Evolutionary conservation across 2,888 invertebrate genomes (phyloP).

Genomic region (Diaperis boleti): DNA sequence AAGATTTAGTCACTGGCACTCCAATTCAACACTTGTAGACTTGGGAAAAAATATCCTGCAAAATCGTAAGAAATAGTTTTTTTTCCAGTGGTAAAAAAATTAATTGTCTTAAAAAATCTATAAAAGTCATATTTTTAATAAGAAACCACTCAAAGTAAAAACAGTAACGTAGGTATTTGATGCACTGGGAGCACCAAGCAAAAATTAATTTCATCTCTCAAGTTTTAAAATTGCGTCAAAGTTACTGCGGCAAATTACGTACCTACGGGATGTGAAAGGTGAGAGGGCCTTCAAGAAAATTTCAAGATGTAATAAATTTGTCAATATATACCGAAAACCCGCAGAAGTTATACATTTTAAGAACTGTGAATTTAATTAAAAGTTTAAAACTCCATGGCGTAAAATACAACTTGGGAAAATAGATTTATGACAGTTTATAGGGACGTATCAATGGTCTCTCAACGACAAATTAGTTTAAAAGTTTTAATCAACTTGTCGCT

Average conservation of each 20-base stretch:
- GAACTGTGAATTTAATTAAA: conserved; percentile 58
- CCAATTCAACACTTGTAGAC: too few species aligned
- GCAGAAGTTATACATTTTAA: conserved; percentile 41
- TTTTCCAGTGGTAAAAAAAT: too few species aligned
- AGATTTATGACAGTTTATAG: conserved; percentile 63
- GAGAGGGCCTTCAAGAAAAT: conserved; percentile 13
- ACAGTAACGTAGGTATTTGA: too few species aligned
- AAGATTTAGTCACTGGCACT: too few species aligned
- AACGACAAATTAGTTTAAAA: conserved; percentile 64
- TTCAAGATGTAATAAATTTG: conserved; percentile 40
- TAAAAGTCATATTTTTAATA: too few species aligned
- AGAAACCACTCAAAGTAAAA: too few species aligned
- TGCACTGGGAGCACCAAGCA: too few species aligned
- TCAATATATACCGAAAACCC: conserved; percentile 41
- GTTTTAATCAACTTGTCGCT: conserved; percentile 64
- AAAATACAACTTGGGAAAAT: conserved; percentile 58
- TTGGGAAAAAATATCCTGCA: too few species aligned
- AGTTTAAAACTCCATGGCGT: conserved; percentile 55
- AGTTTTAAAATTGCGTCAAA: conserved; percentile 30
- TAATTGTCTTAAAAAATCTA: too few species aligned
- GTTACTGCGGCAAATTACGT: conserved; percentile 31
- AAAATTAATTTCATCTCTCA: conserved; percentile 31
- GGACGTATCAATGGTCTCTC: conserved; percentile 62
- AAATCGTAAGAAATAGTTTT: too few species aligned
- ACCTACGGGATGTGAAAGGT: conserved; percentile 15